Base-by-base conservation (phyloP, 2,888 invertebrate species). In the Aelia acuminata region DNA sequence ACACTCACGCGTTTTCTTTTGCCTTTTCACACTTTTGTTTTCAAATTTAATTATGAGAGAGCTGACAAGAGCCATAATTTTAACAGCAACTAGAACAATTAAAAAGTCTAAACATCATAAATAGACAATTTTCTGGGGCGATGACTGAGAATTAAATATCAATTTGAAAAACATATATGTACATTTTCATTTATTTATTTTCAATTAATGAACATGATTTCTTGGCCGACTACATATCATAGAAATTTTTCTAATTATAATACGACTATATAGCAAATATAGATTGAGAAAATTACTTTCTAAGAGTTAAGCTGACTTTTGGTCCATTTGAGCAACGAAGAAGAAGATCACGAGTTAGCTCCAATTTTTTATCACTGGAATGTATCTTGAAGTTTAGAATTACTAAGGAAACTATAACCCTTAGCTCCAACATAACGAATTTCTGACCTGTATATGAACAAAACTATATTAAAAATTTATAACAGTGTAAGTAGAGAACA, bases 271-370 rank as follows among this genome's bases (percentile, higher is more conserved):
- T n/a, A 20, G 3, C 13, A 15, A 31, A 15, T 31, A 20, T 13
- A 57, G 2, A 57, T 39, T 39, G 0, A 39, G 11, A 75, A 26
- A 4, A 80, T 80, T 47, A 80, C 43, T 80, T 80, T 47, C 80
- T 39, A 22, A 22, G 43, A 13, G 39, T 80, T 43, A 80, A 15
- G 80, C 43, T 80, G 15, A 80, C n/a, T 4, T 80, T 11, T 13
- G 80, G n/a, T n/a, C 13, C n/a, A 39, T 43, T 80, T n/a, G n/a
- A 80, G 80, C 80, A 80, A 15, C 80, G 80, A 13, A 80, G 80
- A 43, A 80, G 80, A 22, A 80, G 3, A 0, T 80, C 80, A 39
- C 43, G 39, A n/a, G 43, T 43, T n/a, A 80, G 47, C 43, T 80
- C 20, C 80, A 80, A n/a, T 10, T 35, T 47, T 47, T 47, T 80